These are phyloP conservation scores for Hypena proboscidalis DNA, from an alignment of 2,888 invertebrate species.

Conservation along the genomic window DNA sequence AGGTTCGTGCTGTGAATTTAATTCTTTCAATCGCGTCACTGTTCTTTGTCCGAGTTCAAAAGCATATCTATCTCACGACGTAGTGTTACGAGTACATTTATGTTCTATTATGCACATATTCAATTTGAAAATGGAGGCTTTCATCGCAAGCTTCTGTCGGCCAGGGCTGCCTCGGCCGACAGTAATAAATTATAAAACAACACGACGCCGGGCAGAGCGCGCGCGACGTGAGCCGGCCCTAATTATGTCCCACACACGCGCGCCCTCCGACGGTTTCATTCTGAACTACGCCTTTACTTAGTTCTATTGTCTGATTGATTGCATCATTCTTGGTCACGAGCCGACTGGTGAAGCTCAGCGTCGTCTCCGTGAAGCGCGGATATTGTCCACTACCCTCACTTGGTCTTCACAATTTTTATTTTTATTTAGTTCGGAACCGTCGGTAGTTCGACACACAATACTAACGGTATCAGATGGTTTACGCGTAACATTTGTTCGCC, in stretches of 20 bases:
- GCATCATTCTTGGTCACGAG: constrained; percentile 35
- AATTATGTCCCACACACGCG: constrained; percentile 41
- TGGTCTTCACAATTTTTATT: too few species aligned
- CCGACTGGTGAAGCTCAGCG: too few species aligned
- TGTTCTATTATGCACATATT: constrained; percentile 44
- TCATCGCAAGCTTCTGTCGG: constrained; percentile 24
- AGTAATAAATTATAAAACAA: constrained; percentile 48
- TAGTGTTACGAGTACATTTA: constrained; percentile 30
- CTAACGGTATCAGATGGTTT: too few species aligned
- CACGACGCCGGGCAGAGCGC: constrained; percentile 16
- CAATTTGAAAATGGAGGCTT: constrained; percentile 32
- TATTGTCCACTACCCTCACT: too few species aligned
- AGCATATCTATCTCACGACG: constrained; percentile 27
- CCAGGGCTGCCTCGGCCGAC: constrained; percentile 20
- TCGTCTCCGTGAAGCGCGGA: too few species aligned
- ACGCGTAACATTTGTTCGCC: too few species aligned
- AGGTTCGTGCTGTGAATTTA: constrained; percentile 30
- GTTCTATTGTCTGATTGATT: constrained; percentile 19
- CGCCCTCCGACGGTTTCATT: constrained; percentile 24
- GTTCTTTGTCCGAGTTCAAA: constrained; percentile 49
- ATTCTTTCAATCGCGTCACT: constrained; percentile 36
- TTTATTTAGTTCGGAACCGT: too few species aligned
- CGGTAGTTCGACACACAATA: too few species aligned
- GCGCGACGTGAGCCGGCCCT: constrained; percentile 35
- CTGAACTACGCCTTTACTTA: constrained; percentile 28